A percentile compares a stretch with the other conserved stretches of the same genome.
phyloP scores from a whole-genome alignment of 1,140 invertebrate genomes.

The Hylaeus anthracinus region DNA sequence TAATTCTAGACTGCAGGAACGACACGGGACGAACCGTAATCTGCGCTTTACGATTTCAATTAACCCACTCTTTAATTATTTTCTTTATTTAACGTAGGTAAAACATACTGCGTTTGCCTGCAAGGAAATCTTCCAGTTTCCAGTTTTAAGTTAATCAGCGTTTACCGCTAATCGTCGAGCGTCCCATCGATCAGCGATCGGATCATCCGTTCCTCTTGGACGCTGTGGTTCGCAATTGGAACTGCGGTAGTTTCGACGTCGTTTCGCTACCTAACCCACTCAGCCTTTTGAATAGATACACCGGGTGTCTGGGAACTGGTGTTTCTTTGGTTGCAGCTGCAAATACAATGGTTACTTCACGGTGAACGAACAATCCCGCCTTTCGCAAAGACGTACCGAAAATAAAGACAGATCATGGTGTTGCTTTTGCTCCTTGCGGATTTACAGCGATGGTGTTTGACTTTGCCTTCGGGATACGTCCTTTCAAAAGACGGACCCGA shows the following conservation, averaged over 20 bases:
- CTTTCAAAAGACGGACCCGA: not conserved
- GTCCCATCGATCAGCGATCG: conserved; percentile 39
- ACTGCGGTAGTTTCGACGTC: conserved; percentile 54
- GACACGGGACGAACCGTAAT: conserved; percentile 35
- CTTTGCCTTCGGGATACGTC: not conserved
- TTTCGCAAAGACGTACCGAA: conserved; percentile 27
- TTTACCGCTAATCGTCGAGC: conserved; percentile 38
- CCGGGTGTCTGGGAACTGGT: conserved; percentile 23
- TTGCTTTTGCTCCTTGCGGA: not conserved
- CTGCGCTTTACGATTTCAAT: conserved; percentile 40
- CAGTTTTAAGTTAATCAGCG: conserved; percentile 34
- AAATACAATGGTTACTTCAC: conserved; percentile 42
- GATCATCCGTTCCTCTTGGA: conserved; percentile 31
- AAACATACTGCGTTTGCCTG: not conserved
- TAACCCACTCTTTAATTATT: conserved; percentile 49
- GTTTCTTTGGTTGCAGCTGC: conserved; percentile 38
- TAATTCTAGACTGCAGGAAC: conserved; percentile 34
- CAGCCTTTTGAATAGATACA: conserved; percentile 29
- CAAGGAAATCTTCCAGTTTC: not conserved
- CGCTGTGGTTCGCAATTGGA: conserved; percentile 8
- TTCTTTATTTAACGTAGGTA: conserved; percentile 21
- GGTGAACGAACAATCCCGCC: conserved; percentile 21
- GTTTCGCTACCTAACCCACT: conserved; percentile 34
- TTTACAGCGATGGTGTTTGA: not conserved
- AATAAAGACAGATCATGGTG: conserved; percentile 28